Conservation (phyloP, 2,113 vertebrate species). For the Bujurquina vittata region DNA sequence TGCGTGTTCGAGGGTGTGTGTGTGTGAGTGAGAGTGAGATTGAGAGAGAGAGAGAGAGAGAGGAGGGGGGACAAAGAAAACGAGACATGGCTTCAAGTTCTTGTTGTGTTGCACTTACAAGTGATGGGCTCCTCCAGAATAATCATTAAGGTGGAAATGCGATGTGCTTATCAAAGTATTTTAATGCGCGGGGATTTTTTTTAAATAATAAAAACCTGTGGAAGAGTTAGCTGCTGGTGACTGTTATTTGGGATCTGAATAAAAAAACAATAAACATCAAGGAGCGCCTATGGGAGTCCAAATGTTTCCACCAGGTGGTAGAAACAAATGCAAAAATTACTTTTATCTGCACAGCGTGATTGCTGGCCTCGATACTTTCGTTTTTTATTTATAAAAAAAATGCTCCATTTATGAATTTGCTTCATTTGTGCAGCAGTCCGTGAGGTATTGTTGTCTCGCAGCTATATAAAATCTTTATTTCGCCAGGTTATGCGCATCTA, state of each 20-base stretch:
- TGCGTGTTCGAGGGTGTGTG: background rate
- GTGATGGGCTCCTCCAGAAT: background rate
- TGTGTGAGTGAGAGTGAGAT: slow-evolving; percentile 1
- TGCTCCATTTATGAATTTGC: slow-evolving; percentile 29
- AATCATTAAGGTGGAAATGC: background rate
- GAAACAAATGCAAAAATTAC: slow-evolving; percentile 37
- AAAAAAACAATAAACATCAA: slow-evolving; percentile 20
- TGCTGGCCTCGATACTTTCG: slow-evolving; percentile 20
- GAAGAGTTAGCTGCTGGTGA: background rate
- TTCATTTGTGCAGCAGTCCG: background rate
- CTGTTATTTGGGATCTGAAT: slow-evolving; percentile 14
- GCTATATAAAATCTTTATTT: slow-evolving; percentile 61
- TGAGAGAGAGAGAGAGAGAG: background rate
- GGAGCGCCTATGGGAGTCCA: slow-evolving; percentile 38
- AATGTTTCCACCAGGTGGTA: slow-evolving; percentile 60
- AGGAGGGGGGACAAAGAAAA: slow-evolving; percentile 24
- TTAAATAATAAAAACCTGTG: background rate
- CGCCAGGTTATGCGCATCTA: slow-evolving; percentile 48
- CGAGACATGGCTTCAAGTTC: slow-evolving; percentile 15
- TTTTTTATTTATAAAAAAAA: slow-evolving; percentile 49
- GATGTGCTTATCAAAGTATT: background rate
- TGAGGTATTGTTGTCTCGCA: slow-evolving; percentile 9
- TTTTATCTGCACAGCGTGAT: slow-evolving; percentile 40
- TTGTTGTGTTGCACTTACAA: background rate
- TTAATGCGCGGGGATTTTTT: background rate